A percentile compares a stretch with the other conserved stretches of the same genome.
These are phyloP conservation scores for Microvelia longipes DNA, from an alignment of 1,140 invertebrate genomes.

Conservation along the genomic window DNA sequence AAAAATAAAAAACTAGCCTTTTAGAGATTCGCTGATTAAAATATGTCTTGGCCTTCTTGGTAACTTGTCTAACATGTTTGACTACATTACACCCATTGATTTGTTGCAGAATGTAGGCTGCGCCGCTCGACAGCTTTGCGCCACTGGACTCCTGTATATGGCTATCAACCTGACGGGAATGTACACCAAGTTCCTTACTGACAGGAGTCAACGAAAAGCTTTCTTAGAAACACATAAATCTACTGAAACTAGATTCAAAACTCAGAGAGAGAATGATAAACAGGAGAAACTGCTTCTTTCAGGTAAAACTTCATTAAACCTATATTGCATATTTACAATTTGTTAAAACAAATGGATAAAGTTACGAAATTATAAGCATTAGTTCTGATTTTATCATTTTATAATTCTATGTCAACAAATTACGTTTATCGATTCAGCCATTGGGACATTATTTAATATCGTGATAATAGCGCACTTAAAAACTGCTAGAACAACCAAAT, in stretches of 20 bases:
- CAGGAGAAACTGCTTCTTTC: slow-evolving; percentile 80
- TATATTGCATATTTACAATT: background rate
- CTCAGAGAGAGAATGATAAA: slow-evolving; percentile 85
- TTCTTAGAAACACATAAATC: slow-evolving; percentile 90
- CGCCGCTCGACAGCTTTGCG: slow-evolving; percentile 46
- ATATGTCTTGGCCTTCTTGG: too few species aligned
- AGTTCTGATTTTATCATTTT: too few species aligned
- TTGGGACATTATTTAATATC: too few species aligned
- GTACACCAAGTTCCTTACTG: slow-evolving; percentile 92
- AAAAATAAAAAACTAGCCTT: too few species aligned
- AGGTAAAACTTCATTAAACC: slow-evolving; percentile 36
- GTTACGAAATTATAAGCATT: too few species aligned
- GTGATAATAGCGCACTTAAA: too few species aligned
- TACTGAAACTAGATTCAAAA: slow-evolving; percentile 83
- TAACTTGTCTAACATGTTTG: too few species aligned
- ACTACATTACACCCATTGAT: too few species aligned
- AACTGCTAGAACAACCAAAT: too few species aligned
- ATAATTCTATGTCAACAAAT: too few species aligned
- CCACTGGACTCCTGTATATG: slow-evolving; percentile 64
- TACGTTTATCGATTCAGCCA: too few species aligned
- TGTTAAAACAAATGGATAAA: background rate
- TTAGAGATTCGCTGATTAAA: too few species aligned
- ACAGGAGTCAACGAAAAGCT: slow-evolving; percentile 84
- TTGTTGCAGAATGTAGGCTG: slow-evolving; percentile 39
- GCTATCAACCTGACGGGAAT: slow-evolving; percentile 87